Conservation (phyloP, 2,797 vertebrate genomes). For the Sternarchorhynchus goeldii region DNA sequence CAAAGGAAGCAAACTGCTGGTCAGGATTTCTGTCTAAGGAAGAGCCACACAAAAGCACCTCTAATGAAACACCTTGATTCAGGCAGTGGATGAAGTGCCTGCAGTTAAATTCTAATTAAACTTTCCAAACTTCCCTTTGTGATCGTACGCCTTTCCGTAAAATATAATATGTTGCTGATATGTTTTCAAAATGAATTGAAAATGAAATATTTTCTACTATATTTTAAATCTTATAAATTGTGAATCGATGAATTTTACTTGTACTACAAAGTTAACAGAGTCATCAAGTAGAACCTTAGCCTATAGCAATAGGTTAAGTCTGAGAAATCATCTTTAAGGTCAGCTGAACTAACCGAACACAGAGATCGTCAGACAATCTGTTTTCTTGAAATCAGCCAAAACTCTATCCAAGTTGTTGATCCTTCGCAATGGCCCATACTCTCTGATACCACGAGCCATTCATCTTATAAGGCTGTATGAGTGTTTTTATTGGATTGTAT, state of each 20-base stretch:
- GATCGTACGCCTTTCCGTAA: not conserved
- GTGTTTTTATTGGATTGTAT: constrained; percentile 41
- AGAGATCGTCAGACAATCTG: not conserved
- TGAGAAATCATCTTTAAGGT: not conserved
- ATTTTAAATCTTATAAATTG: not conserved
- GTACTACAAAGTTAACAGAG: too few relatives aligned
- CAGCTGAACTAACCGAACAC: not conserved
- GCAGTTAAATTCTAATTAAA: constrained; percentile 1
- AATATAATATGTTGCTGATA: not conserved
- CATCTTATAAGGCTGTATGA: not conserved
- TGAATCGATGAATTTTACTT: too few relatives aligned
- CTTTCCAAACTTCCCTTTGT: constrained; percentile 15
- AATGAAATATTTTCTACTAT: not conserved
- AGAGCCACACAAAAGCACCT: constrained; percentile 11
- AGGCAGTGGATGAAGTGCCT: not conserved
- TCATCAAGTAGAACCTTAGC: too few relatives aligned
- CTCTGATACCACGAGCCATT: not conserved
- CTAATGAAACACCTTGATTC: not conserved
- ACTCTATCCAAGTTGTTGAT: not conserved
- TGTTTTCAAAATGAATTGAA: not conserved
- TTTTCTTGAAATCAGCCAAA: constrained; percentile 9
- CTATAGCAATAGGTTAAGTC: too few relatives aligned
- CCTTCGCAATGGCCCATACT: constrained; percentile 5
- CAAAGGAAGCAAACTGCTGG: constrained; percentile 17
- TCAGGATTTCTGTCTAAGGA: constrained; percentile 9